Evolutionary conservation across 1,140 invertebrate genomes (phyloP).

Genomic region (Eumaeus atala): DNA sequence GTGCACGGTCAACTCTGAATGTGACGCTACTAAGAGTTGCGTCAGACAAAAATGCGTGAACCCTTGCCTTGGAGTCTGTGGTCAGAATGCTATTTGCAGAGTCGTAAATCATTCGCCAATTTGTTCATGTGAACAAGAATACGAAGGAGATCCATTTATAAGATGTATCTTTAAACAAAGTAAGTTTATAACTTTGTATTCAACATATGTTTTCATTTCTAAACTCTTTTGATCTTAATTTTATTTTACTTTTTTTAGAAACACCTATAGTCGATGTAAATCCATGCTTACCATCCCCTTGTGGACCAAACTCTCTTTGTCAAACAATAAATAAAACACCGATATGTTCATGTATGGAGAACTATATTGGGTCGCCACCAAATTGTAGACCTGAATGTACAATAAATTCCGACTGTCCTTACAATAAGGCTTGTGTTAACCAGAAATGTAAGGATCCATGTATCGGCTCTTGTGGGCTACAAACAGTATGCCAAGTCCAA

Average conservation of each 20-base stretch:
- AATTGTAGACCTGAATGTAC: constrained; percentile 84
- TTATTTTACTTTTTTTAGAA: constrained; percentile 30
- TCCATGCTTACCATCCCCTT: constrained; percentile 83
- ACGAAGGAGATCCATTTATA: constrained; percentile 80
- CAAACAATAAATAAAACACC: constrained; percentile 76
- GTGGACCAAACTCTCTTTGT: constrained; percentile 83
- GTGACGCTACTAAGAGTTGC: constrained; percentile 88
- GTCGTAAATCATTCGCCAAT: constrained; percentile 85
- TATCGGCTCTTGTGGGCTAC: constrained; percentile 79
- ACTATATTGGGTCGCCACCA: constrained; percentile 82
- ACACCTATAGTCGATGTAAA: constrained; percentile 59
- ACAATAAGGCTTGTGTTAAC: constrained; percentile 80
- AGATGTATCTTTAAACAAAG: constrained; percentile 68
- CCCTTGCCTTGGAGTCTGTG: constrained; percentile 82
- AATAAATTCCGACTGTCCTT: constrained; percentile 82
- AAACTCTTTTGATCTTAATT: background rate
- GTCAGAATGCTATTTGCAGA: constrained; percentile 83
- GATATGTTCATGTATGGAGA: constrained; percentile 80
- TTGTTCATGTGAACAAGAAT: constrained; percentile 77
- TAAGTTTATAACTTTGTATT: constrained; percentile 27
- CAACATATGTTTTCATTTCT: too few relatives aligned
- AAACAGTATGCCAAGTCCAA: constrained; percentile 82
- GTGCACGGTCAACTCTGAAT: constrained; percentile 87
- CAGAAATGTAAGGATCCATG: constrained; percentile 84
- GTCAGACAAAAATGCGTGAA: constrained; percentile 78